phyloP scores from a whole-genome alignment of 2,113 vertebrate species.

The Haemorhous mexicanus region DNA sequence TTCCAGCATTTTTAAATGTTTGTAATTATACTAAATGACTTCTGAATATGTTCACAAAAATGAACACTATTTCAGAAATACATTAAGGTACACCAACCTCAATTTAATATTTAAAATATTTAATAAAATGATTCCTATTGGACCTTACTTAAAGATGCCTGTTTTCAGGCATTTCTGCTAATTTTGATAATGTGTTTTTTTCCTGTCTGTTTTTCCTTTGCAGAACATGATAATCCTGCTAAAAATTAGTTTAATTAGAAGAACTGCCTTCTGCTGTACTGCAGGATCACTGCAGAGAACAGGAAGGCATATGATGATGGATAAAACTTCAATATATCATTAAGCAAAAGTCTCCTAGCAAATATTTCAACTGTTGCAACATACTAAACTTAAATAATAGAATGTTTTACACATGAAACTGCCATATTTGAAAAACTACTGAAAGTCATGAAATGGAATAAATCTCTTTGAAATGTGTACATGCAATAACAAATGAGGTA shows the following conservation, averaged over 20 bases:
- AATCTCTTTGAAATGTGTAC: not conserved
- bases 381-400: not conserved
- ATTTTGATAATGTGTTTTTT: not conserved
- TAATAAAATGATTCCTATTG: not conserved
- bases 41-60: not conserved
- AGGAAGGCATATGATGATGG: not conserved
- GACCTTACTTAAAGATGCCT: not conserved
- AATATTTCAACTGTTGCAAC: not conserved
- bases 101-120: not conserved
- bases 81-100: not conserved
- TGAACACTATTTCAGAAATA: not conserved
- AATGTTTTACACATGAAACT: not conserved
- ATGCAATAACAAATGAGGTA: not conserved
- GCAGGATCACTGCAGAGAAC: not conserved
- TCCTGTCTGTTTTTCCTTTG: not conserved
- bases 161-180: not conserved
- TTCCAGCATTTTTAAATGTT: not conserved
- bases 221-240: not conserved
- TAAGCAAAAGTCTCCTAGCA: not conserved
- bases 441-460: not conserved
- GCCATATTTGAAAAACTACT: not conserved
- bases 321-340: not conserved
- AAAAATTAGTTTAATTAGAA: not conserved
- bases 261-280: not conserved
- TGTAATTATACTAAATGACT: not conserved